These are phyloP conservation scores for Mirounga angustirostris DNA, from an alignment of 2,113 vertebrate species.

Conservation along the genomic window DNA sequence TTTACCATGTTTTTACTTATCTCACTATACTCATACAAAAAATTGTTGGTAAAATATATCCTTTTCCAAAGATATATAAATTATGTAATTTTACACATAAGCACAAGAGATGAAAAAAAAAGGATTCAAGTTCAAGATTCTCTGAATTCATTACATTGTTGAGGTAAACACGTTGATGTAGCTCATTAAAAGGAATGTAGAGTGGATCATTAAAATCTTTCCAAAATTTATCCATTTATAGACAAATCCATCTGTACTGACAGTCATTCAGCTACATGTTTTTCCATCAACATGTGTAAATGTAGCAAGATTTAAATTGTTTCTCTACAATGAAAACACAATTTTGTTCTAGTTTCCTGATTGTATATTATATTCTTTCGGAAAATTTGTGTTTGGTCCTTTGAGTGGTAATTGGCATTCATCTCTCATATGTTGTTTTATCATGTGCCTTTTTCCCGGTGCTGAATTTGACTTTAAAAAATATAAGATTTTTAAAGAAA, in stretches of 20 bases:
- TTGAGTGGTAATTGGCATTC: slow-evolving; percentile 78
- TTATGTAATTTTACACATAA: slow-evolving; percentile 64
- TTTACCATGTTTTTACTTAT: slow-evolving; percentile 28
- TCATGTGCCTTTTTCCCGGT: slow-evolving; percentile 47
- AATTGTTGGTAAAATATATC: slow-evolving; percentile 9
- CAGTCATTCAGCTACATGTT: slow-evolving; percentile 21
- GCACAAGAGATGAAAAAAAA: slow-evolving; percentile 57
- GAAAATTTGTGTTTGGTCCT: slow-evolving; percentile 78
- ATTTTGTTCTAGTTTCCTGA: slow-evolving; percentile 77
- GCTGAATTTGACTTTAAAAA: slow-evolving; percentile 60
- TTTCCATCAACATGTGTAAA: slow-evolving; percentile 65
- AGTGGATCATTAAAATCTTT: slow-evolving; percentile 45
- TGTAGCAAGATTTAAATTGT: slow-evolving; percentile 72
- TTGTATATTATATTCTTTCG: slow-evolving; percentile 69
- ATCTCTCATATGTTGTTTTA: slow-evolving; percentile 45
- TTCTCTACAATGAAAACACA: slow-evolving; percentile 65
- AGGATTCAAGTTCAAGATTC: slow-evolving; percentile 71
- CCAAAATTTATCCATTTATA: slow-evolving; percentile 56
- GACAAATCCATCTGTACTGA: slow-evolving; percentile 53
- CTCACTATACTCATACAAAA: not conserved
- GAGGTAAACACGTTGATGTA: slow-evolving; percentile 66
- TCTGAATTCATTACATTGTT: slow-evolving; percentile 75
- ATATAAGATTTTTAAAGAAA: slow-evolving; percentile 15
- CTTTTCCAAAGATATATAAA: slow-evolving; percentile 32
- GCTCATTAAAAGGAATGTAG: slow-evolving; percentile 67